phyloP scores from a whole-genome alignment of 2,888 invertebrate genomes.

The Microctonus hyperodae region DNA sequence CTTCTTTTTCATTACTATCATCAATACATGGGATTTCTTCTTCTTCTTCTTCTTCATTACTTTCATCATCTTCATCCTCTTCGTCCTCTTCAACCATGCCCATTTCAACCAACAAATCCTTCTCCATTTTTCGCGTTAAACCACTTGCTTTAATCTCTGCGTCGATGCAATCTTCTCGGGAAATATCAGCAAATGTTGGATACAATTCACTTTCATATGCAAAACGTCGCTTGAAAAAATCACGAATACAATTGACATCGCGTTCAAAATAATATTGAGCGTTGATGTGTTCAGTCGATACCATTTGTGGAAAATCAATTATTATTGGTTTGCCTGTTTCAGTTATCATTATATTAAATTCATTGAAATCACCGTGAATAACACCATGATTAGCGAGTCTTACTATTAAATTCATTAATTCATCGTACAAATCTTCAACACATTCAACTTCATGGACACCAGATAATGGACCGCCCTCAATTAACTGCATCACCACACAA shows the following conservation, averaged over 20 bases:
- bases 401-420: constrained; percentile 92
- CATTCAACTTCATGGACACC: constrained; percentile 72
- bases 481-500: constrained; percentile 95
- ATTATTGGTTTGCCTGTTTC: constrained; percentile 82
- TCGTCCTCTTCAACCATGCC: constrained; percentile 63
- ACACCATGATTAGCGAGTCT: constrained; percentile 92
- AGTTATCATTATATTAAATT: constrained; percentile 95
- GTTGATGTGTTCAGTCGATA: constrained; percentile 91
- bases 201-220: constrained; percentile 84
- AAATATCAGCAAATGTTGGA: constrained; percentile 77
- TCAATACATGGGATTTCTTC: no score
- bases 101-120: constrained; percentile 71
- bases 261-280: constrained; percentile 93
- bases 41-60: no score
- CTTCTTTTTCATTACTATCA: constrained; percentile 49
- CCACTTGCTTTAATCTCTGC: constrained; percentile 91
- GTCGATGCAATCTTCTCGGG: constrained; percentile 82
- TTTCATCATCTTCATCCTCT: constrained; percentile 50
- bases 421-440: constrained; percentile 84
- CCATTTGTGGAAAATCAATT: constrained; percentile 99
- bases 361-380: constrained; percentile 99
- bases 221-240: constrained; percentile 91
- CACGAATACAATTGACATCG: constrained; percentile 91
- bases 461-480: constrained; percentile 80
- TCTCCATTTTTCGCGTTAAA: constrained; percentile 82